Conservation (phyloP, 2,113 vertebrate genomes). For the Thomomys bottae region DNA sequence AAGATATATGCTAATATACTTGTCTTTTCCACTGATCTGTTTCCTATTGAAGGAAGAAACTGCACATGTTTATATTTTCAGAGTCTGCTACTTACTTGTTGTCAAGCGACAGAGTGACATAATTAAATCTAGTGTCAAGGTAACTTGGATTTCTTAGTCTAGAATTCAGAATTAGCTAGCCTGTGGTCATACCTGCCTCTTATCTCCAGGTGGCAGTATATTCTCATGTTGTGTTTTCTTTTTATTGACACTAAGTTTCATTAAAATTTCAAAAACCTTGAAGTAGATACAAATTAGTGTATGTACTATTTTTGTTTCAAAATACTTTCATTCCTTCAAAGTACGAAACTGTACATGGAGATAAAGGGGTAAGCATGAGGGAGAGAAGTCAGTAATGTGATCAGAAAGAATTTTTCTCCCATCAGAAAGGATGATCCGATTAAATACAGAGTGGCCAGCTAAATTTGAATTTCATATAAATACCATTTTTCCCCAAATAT, state of each 20-base stretch:
- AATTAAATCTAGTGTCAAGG: not conserved
- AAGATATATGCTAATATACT: not conserved
- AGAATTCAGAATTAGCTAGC: not conserved
- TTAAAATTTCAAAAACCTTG: constrained; percentile 40
- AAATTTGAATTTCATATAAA: constrained; percentile 33
- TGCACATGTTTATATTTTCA: not conserved
- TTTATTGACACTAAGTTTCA: not conserved
- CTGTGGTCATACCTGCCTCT: not conserved
- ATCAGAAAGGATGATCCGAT: not conserved
- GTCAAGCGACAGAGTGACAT: not conserved
- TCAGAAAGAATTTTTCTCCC: constrained; percentile 34
- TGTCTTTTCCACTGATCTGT: not conserved
- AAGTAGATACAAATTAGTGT: not conserved
- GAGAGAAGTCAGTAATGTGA: not conserved
- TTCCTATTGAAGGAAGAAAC: not conserved
- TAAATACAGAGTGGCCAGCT: not conserved
- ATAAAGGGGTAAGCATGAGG: not conserved
- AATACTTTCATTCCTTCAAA: constrained; percentile 1
- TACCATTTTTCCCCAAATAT: constrained; percentile 3
- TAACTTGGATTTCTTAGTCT: not conserved
- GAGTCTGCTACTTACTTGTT: not conserved
- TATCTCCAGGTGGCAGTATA: constrained; percentile 77
- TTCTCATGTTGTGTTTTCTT: constrained; percentile 13
- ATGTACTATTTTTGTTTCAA: not conserved
- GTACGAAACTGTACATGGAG: not conserved